A percentile compares a stretch with the other conserved stretches of the same genome.
Conservation (phyloP, 2,797 vertebrate species). For the Alexandromys oeconomus region DNA sequence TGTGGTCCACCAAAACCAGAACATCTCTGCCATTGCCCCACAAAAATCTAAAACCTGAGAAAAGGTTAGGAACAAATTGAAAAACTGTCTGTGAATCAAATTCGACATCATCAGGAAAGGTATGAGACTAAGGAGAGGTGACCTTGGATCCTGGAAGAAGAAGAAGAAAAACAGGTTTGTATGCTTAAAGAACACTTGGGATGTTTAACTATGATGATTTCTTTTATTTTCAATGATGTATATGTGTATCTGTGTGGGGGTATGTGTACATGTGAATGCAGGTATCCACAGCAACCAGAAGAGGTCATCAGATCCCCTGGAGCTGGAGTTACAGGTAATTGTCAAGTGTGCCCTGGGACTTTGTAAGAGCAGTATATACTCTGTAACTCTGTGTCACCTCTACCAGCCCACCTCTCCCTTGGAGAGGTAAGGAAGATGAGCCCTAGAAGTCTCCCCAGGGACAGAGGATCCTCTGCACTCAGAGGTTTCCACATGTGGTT, state of each 20-base stretch:
- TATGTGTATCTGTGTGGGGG: no score
- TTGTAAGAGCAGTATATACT: neutral
- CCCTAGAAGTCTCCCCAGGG: neutral
- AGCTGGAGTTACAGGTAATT: neutral
- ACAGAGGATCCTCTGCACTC: neutral
- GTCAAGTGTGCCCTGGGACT: neutral
- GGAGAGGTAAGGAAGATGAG: neutral
- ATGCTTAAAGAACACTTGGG: neutral
- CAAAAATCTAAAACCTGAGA: neutral
- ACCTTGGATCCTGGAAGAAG: neutral
- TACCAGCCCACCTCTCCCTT: neutral
- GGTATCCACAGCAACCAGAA: neutral
- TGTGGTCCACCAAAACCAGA: no score
- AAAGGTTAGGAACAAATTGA: neutral
- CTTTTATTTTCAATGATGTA: neutral
- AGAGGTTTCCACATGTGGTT: neutral
- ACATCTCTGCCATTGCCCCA: no score
- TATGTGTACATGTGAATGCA: neutral
- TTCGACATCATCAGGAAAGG: neutral
- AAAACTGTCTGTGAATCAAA: neutral
- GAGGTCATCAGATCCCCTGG: neutral
- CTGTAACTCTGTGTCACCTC: neutral
- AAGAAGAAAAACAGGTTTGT: neutral
- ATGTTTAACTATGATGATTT: neutral
- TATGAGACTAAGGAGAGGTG: neutral